Base-by-base conservation (phyloP, 2,888 invertebrate genomes). In the Troilus luridus region DNA sequence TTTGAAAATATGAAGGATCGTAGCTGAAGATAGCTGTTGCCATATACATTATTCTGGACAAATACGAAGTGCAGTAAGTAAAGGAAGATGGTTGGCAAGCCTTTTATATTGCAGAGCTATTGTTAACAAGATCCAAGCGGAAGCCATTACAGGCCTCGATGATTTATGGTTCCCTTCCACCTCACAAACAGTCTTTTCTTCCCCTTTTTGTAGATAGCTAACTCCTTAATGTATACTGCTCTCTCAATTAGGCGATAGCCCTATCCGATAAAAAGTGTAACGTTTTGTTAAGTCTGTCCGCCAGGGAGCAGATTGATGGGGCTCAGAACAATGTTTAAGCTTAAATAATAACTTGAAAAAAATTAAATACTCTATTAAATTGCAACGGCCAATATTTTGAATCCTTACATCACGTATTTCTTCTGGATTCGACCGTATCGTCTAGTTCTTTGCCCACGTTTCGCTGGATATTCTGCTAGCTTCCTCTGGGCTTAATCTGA, bases 121-220 rank as follows among this genome's bases (percentile, higher is more conserved):
- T 89, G 89, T 89, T 89, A 89, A 89, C 89, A 89, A 64, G 89
- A 54, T 64, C 60, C 89, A 62, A 21, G 10, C 67, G 89, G 89
- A 89, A 89, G 64, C 67, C 89, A 89, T 89, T 89, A 89, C 64
- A 60, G 58, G 0, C 88, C 41, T 6, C 41, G 14, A 58, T 89
- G 89, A 89, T 89, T 89, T 89, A 89, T 89, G 64, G 56, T 56
- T 41, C 41, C 56, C n/a, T 21, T 19, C 56, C 2, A 17, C 85
- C n/a, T n/a, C 85, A 85, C 85, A 85, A 85, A 56, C 85, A 58
- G 85, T 56, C 56, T 85, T 58, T 85, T 85, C 85, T 58, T 85
- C 85, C 56, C 56, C 85, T 85, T 85, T 81, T 85, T 85, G 72
- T 77, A 77, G 72, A 77, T 77, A 77, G 72, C 27, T 77, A 77